Evolutionary conservation across 2,888 invertebrate genomes (phyloP), one percentile per base, ranked within the genome.

Genomic region (Cephus rjabovi): DNA sequence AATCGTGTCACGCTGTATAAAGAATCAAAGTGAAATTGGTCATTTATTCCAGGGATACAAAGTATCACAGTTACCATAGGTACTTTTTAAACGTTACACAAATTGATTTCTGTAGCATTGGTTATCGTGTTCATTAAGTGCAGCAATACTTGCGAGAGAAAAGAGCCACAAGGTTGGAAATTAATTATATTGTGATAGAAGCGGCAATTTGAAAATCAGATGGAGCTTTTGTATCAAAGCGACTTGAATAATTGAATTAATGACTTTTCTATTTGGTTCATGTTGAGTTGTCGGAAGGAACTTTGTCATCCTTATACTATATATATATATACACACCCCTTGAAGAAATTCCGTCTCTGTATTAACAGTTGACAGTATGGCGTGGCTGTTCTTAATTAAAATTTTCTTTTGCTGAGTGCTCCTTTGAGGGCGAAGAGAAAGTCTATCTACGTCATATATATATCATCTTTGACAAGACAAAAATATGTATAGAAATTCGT

Each of bases 231-330:
- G 74, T 82, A 76, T 86, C 86, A 86, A 85, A 85, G 86, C 79
- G 79, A 82, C 74, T 79, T 79, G 82, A 79, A 80, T 86, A 85
- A 86, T 84, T 81, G 80, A 83, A 82, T 86, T 82, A 85, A 82
- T 79, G 76, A 76, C 78, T 77, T 30, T 79, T 77, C 80, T 80
- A 82, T 84, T 81, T 81, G 80, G 80, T 84, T 81, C 79, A 81
- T 79, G 78, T 74, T 75, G 6, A 33, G 73, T 75, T 75, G 79
- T 80, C 80, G 83, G 23, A 56, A 56, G 56, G 56, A 56, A 56
- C 56, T 56, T 56, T 56, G 56, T 56, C 56, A 56, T 56, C 56
- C 9, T 56, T 23, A 6, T 56, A 23, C 23, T 23, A 23, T 56
- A 40, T 40, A 37, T 30, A 30, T 23, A 15, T 23, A 23, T 56